Evolutionary conservation across 2,888 invertebrate genomes (phyloP).

Genomic region (Antitype chi): DNA sequence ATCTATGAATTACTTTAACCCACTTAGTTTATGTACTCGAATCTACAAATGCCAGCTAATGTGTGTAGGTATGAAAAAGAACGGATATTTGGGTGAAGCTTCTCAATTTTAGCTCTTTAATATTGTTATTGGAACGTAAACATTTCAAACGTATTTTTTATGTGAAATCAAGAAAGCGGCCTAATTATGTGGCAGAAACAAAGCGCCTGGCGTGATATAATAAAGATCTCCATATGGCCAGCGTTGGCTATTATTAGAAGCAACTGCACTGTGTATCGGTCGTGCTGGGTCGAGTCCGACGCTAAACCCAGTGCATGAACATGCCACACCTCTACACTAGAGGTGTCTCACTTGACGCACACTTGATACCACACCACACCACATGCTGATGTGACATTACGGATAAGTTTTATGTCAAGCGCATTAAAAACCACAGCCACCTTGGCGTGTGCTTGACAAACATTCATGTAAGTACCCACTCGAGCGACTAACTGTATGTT

Average conservation of each 20-base stretch:
- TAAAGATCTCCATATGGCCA: constrained; percentile 69
- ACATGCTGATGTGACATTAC: constrained; percentile 46
- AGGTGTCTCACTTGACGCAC: constrained; percentile 57
- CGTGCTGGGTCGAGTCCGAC: constrained; percentile 72
- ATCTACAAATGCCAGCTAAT: constrained; percentile 43
- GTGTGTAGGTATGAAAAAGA: constrained; percentile 46
- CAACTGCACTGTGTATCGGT: constrained; percentile 72
- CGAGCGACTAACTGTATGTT: constrained; percentile 57
- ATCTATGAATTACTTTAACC: constrained; percentile 68
- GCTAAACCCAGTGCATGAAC: constrained; percentile 69
- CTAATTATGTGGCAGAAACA: constrained; percentile 57
- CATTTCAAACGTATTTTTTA: constrained; percentile 16
- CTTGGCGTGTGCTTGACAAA: constrained; percentile 47
- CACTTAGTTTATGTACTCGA: constrained; percentile 37
- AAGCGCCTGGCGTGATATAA: constrained; percentile 53
- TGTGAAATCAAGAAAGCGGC: constrained; percentile 34
- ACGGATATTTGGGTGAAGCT: constrained; percentile 42
- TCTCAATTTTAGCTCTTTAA: constrained; percentile 13
- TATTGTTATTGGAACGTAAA: constrained; percentile 23
- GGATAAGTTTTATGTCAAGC: constrained; percentile 59
- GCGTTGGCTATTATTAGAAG: constrained; percentile 80
- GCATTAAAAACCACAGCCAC: constrained; percentile 60
- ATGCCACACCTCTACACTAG: constrained; percentile 52
- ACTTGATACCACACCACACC: constrained; percentile 56
- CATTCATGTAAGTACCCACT: constrained; percentile 47